Conservation (phyloP, 2,888 invertebrate genomes). For the Tetragonula carbonaria region DNA sequence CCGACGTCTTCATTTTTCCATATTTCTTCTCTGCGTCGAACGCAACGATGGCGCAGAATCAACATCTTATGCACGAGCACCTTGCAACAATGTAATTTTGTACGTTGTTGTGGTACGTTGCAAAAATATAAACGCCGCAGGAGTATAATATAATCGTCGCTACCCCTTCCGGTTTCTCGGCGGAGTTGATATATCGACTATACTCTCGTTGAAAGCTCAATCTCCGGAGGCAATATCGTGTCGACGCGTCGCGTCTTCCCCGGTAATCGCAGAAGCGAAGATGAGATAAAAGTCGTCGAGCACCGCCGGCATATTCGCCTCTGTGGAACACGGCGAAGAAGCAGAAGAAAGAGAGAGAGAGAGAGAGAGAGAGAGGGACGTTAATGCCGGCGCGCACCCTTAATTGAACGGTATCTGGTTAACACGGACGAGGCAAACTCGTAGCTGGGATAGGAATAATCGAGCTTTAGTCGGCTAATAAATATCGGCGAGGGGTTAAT, state of each 20-base stretch:
- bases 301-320: neutral
- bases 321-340: neutral
- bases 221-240: neutral
- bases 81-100: no score
- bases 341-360: neutral
- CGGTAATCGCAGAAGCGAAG: neutral
- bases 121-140: no score
- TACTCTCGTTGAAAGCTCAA: neutral
- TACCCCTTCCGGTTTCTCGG: neutral
- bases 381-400: conserved; percentile 24
- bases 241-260: neutral
- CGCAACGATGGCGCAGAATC: no score
- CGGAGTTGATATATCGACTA: neutral
- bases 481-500: conserved; percentile 65
- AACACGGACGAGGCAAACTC: conserved; percentile 38
- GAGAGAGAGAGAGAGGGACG: neutral
- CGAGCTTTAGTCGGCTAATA: conserved; percentile 60
- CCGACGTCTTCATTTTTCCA: conserved; percentile 52
- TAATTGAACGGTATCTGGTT: conserved; percentile 53
- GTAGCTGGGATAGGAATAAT: conserved; percentile 48
- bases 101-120: no score
- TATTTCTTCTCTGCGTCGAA: no score
- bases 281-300: neutral
- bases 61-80: no score
- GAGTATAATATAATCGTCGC: neutral